Base-by-base conservation (phyloP, 2,797 vertebrate species). In the Siniperca undulata region DNA sequence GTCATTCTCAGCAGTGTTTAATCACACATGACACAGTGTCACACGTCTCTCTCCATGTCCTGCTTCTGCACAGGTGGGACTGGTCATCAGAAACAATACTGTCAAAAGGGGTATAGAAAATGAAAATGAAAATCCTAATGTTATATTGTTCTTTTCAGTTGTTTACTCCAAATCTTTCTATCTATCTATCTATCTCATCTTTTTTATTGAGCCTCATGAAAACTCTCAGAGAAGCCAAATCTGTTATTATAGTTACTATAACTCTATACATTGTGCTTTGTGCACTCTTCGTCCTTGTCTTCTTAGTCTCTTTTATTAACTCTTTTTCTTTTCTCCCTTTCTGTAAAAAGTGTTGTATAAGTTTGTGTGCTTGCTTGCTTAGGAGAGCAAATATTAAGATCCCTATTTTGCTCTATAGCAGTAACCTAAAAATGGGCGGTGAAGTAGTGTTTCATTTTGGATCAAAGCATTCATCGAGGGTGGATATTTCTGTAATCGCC, bases 401-500 rank as follows among this genome's bases (percentile, higher is more conserved):
- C 62, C 36, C 20, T 50, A 2, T 71, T 68, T 65, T 77, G 73
- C 67, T 70, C 50, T 70, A n/a, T 58, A 53, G 80, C 77, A 42
- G 73, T 68, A 50, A 74, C 61, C 89, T 90, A 89, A 92, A 93
- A 72, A 87, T 71, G 80, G 86, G 66, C 50, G n/a, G 62, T 69
- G 87, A 86, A 89, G 83, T 91, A 68, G 66, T 12, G 84, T 85
- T 92, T 92, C 91, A 81, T 85, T 94, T 92, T 74, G 91, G 92
- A 94, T 94, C 89, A 91, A 93, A 93, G 93, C 93, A 92, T 93
- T 93, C 92, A 88, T 90, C 40, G 85, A 91, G 72, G 83, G 78
- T 86, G 90, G 92, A 89, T 94, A 92, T 94, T 93, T 94, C 88
- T 87, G 91, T 94, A 94, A 95, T 93, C 85, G 70, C 92, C 89